Base-by-base conservation (phyloP, 2,888 invertebrate genomes). In the Scaptomyza reducta region DNA sequence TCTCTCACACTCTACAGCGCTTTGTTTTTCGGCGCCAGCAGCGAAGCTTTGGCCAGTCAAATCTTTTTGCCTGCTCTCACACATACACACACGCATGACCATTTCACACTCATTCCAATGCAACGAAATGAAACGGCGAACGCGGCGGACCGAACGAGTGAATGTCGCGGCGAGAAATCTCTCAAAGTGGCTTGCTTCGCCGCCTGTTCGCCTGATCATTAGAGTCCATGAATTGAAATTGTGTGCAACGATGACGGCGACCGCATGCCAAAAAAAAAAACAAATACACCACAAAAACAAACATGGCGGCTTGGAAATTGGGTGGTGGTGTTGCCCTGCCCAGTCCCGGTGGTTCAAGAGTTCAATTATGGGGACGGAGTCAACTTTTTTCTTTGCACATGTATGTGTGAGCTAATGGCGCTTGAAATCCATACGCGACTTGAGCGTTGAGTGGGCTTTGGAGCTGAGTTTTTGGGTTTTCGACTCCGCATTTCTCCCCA, bases 191-290 rank as follows among this genome's bases (percentile, higher is more conserved):
- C 66, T 27, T 6, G 46, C 70, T 57, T 0, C 6, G 1, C 4
- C 1, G 46, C 62, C 89, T 91, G 90, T 33, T 76, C 63, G 81
- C 91, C 91, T 90, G 82, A 77, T 89, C 77, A 75, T 89, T 91
- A 91, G 91, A 91, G 91, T 91, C 91, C 91, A 91, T 89, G 91
- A 90, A 90, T 90, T 90, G 88, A 90, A 91, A 90, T 89, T 88
- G 78, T 82, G 85, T 87, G 79, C 76, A 69, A 70, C 77, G 79
- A 75, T 78, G 75, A 67, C 76, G 70, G 78, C 75, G 76, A 63
- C 74, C 74, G 70, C 74, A 77, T 57, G 74, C 58, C 27, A 70
- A 75, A 56, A 60, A 33, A 22, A 62, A 62, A 18, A 31, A 47
- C n/a, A 46, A 45, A 14, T 3, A 40, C 25, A 40, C 16, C 41